Evolutionary conservation across 2,113 vertebrate genomes (phyloP).

Genomic region (Melanocharis versteri): DNA sequence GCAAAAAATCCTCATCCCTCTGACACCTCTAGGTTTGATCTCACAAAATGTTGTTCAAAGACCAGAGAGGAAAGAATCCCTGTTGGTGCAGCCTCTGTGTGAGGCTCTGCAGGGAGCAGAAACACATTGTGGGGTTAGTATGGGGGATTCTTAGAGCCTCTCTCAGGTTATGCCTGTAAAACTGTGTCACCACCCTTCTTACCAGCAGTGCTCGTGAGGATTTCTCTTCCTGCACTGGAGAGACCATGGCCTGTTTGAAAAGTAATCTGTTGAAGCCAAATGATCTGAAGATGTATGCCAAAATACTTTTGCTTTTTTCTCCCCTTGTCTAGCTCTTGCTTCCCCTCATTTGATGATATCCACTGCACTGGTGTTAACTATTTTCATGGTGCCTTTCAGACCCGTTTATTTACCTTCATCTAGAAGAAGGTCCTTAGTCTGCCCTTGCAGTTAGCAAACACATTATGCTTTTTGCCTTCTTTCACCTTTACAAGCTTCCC

Average conservation of each 20-base stretch:
- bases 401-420: neutral
- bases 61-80: neutral
- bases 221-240: neutral
- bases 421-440: neutral
- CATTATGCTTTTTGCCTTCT: neutral
- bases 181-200: rapidly evolving
- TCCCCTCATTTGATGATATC: neutral
- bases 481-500: neutral
- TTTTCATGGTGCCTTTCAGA: neutral
- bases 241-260: neutral
- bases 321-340: neutral
- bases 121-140: neutral
- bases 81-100: neutral
- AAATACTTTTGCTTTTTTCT: neutral
- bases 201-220: neutral
- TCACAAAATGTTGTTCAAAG: neutral
- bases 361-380: neutral
- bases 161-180: neutral
- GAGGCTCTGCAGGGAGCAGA: neutral
- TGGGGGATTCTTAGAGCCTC: neutral
- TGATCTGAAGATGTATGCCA: neutral
- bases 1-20: neutral
- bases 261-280: neutral
- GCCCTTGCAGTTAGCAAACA: neutral
- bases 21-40: neutral